Evolutionary conservation across 2,113 vertebrate genomes (phyloP).

Genomic region (Sander vitreus): DNA sequence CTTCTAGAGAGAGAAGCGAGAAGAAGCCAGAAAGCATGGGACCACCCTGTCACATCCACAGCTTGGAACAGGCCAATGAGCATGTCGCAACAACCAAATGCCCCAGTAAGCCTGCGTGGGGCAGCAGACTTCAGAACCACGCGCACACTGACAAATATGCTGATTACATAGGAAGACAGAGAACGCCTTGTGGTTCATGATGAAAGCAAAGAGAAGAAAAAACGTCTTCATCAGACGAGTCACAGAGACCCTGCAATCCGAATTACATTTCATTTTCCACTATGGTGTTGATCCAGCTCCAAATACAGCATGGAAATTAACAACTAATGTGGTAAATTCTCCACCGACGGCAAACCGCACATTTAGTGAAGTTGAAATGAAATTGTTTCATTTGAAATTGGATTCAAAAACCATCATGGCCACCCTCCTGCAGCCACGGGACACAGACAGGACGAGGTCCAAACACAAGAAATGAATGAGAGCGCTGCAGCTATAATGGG

Average conservation of each 20-base stretch:
- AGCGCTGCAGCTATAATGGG: conserved; percentile 8
- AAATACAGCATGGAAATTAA: conserved; percentile 45
- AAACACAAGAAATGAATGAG: conserved; percentile 6
- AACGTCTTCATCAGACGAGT: neutral
- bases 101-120: neutral
- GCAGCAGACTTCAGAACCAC: neutral
- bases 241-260: neutral
- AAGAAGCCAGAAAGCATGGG: neutral
- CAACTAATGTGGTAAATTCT: neutral
- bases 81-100: neutral
- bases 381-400: conserved; percentile 19
- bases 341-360: conserved; percentile 1
- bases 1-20: too few species aligned
- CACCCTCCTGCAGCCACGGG: neutral
- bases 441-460: neutral
- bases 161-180: conserved; percentile 2
- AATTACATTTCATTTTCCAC: conserved; percentile 15
- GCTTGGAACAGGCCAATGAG: neutral
- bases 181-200: neutral
- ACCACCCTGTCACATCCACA: neutral
- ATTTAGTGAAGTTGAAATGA: conserved; percentile 7
- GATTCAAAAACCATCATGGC: neutral
- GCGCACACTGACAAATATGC: neutral
- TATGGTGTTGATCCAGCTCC: neutral
- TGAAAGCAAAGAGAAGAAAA: neutral